phyloP scores from a whole-genome alignment of 2,113 vertebrate species.

The Atrichornis clamosus region DNA sequence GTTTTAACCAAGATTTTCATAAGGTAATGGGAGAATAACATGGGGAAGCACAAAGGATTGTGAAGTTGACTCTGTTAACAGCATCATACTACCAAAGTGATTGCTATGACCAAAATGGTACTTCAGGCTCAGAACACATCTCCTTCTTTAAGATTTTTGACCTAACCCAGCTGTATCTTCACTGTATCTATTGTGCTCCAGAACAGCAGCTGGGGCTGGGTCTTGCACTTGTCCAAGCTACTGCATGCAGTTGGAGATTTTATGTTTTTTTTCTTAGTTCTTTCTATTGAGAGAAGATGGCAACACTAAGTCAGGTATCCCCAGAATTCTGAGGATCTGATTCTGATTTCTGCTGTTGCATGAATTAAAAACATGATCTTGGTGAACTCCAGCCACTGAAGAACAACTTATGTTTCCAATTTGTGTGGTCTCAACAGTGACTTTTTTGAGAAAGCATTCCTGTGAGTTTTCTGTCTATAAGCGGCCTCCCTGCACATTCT shows the following conservation, averaged over 20 bases:
- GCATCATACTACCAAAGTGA: neutral
- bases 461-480: neutral
- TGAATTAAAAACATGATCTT: neutral
- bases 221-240: constrained; percentile 28
- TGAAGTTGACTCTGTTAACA: constrained; percentile 9
- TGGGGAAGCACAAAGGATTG: constrained; percentile 9
- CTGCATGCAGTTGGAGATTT: neutral
- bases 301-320: neutral
- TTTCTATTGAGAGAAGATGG: neutral
- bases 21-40: constrained; percentile 39
- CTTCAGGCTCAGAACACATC: constrained; percentile 16
- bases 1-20: constrained; percentile 34
- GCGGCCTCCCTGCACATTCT: neutral
- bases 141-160: constrained; percentile 50
- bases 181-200: neutral
- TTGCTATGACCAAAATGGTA: neutral
- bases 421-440: neutral
- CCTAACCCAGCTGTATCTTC: neutral
- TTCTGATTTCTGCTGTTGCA: neutral
- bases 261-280: constrained; percentile 9
- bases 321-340: neutral
- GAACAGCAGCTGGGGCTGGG: neutral
- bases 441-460: neutral
- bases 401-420: neutral
- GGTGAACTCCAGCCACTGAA: neutral